Evolutionary conservation across 1,140 invertebrate genomes (phyloP), one percentile per base, ranked within the genome.

Genomic region (Lysiphlebus fabarum): DNA sequence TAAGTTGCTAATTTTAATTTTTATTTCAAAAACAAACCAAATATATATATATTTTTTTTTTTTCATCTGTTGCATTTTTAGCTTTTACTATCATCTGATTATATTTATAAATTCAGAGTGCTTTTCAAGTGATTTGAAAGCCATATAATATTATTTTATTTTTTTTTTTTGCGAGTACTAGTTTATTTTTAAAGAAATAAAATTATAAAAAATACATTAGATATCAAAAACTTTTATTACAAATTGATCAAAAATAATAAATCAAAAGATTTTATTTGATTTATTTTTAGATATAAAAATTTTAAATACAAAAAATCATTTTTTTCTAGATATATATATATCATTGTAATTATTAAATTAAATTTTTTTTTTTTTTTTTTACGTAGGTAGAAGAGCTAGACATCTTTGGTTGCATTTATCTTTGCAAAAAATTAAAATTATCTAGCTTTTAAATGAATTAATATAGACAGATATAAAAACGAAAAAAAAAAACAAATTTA

Each of bases 51-150:
- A 40, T 6, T 6, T 6, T 53, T 56, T 45, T 59, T 41, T 26
- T 53, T 58, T 56, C 41, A 44, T 59, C 60, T 62, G 57, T 49
- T 59, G 56, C 53, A 61, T 64, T 64, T 65, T 64, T 63, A 44
- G 58, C 66, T 69, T 62, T 68, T 33, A 51, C 49, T 36, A 37
- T 37, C 43, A 56, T 49, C 53, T 61, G 50, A 56, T 59, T 64
- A 67, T 72, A 65, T 74, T 72, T 75, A 70, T 70, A 71, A 58
- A 59, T 62, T 72, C 67, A 62, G 72, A 72, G 69, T 67, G 58
- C 67, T 70, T 51, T 51, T 51, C 49, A 14, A 51, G 49, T 51
- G 49, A 36, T 51, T 36, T 36, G 12, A 11, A 37, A 37, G 12
- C 8, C 34, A n/a, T 51, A 12, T 7, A 12, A 51, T 49, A 49